Evolutionary conservation across 2,797 vertebrate species (phyloP).

Genomic region (Pseudochirops cupreus): DNA sequence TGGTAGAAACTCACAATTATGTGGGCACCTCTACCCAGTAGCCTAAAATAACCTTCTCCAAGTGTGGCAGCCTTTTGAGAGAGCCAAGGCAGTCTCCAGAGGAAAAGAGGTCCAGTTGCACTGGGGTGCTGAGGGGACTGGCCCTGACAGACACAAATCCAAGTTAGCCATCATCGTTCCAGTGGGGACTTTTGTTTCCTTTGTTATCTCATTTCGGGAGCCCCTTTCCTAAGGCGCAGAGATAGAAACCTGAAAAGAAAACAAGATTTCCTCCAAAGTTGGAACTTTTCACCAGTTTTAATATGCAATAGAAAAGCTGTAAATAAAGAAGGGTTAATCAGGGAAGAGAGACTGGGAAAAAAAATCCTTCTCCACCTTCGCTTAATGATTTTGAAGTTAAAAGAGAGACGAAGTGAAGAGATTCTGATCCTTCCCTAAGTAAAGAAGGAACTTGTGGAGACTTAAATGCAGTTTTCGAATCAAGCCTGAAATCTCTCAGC

Average conservation of each 20-base stretch:
- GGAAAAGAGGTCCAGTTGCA: not conserved
- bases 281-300: not conserved
- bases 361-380: not conserved
- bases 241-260: not conserved
- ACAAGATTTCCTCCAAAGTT: not conserved
- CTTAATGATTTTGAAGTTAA: not conserved
- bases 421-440: rapidly evolving
- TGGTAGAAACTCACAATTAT: not conserved
- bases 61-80: not conserved
- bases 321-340: not conserved
- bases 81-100: not conserved
- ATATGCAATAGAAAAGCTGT: not conserved
- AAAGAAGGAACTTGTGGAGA: not conserved
- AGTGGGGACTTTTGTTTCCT: not conserved
- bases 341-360: not conserved
- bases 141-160: not conserved
- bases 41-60: not conserved
- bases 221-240: not conserved
- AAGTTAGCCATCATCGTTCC: not conserved
- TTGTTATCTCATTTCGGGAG: not conserved
- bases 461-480: rapidly evolving
- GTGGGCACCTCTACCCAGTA: not conserved
- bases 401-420: not conserved
- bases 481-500: not conserved
- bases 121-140: not conserved